phyloP scores from a whole-genome alignment of 1,140 invertebrate species.

The Chymomyza costata region DNA sequence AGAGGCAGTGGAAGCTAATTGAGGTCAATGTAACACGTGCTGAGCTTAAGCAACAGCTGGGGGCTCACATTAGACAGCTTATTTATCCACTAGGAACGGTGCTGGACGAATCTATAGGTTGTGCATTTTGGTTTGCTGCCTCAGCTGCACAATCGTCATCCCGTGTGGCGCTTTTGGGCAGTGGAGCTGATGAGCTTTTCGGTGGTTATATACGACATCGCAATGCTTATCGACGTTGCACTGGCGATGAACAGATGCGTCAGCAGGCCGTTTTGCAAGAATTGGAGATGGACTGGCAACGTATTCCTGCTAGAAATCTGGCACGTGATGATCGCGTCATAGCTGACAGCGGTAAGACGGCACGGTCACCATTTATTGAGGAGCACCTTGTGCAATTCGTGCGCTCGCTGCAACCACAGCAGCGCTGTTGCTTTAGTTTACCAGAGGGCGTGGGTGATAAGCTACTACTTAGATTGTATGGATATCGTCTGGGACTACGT shows the following conservation, averaged over 20 bases:
- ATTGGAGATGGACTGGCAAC: constrained; percentile 85
- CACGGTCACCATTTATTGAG: constrained; percentile 95
- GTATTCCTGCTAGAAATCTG: constrained; percentile 94
- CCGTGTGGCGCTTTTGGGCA: constrained; percentile 78
- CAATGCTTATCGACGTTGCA: constrained; percentile 79
- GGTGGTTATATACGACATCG: constrained; percentile 95
- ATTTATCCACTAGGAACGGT: constrained; percentile 90
- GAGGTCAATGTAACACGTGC: constrained; percentile 84
- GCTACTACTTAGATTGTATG: constrained; percentile 88
- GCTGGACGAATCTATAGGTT: constrained; percentile 96
- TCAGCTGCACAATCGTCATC: constrained; percentile 80
- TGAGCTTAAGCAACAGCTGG: constrained; percentile 80
- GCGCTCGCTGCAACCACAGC: constrained; percentile 82
- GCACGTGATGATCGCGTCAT: constrained; percentile 94
- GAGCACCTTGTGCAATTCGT: constrained; percentile 89
- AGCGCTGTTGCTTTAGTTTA: constrained; percentile 83
- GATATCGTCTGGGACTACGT: constrained; percentile 82
- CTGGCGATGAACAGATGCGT: constrained; percentile 76
- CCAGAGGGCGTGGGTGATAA: constrained; percentile 94
- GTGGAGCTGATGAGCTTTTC: constrained; percentile 97
- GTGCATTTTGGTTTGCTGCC: constrained; percentile 97
- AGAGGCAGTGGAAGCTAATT: constrained; percentile 79
- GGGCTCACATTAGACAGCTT: constrained; percentile 82
- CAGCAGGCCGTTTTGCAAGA: constrained; percentile 79
- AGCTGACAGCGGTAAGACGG: constrained; percentile 85